Evolutionary conservation across 2,797 vertebrate genomes (phyloP).

Genomic region (Falco novaeseelandiae): DNA sequence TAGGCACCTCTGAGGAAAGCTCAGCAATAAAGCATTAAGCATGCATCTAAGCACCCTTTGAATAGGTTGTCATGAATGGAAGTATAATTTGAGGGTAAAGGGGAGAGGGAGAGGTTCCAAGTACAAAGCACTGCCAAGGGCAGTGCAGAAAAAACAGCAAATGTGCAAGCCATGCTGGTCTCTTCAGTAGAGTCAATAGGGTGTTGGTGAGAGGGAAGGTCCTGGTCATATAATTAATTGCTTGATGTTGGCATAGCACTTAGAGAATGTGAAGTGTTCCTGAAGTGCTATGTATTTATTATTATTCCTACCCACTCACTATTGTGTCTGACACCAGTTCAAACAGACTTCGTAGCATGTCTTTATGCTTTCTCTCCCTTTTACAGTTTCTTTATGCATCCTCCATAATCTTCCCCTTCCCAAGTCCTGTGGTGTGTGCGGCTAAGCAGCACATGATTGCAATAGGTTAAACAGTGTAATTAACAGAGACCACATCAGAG

Average conservation of each 20-base stretch:
- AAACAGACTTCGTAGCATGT: background rate
- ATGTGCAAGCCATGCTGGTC: background rate
- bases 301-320: slow-evolving; percentile 27
- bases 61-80: background rate
- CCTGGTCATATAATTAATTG: background rate
- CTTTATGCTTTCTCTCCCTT: background rate
- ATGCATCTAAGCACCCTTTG: background rate
- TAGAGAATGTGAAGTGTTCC: background rate
- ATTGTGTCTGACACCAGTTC: slow-evolving; percentile 17
- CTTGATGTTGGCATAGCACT: background rate
- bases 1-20: background rate
- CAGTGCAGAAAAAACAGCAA: background rate
- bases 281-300: background rate
- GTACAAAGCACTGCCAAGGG: background rate
- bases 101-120: background rate
- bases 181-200: background rate
- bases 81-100: slow-evolving; percentile 31
- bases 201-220: background rate
- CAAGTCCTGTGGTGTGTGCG: slow-evolving; percentile 11
- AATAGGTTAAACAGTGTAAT: slow-evolving; percentile 44
- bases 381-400: background rate
- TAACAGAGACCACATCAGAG: slow-evolving; percentile 64
- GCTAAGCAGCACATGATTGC: slow-evolving; percentile 40
- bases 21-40: background rate
- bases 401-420: slow-evolving; percentile 9